Conservation (phyloP, 2,113 vertebrate genomes). For the Colossoma macropomum region DNA sequence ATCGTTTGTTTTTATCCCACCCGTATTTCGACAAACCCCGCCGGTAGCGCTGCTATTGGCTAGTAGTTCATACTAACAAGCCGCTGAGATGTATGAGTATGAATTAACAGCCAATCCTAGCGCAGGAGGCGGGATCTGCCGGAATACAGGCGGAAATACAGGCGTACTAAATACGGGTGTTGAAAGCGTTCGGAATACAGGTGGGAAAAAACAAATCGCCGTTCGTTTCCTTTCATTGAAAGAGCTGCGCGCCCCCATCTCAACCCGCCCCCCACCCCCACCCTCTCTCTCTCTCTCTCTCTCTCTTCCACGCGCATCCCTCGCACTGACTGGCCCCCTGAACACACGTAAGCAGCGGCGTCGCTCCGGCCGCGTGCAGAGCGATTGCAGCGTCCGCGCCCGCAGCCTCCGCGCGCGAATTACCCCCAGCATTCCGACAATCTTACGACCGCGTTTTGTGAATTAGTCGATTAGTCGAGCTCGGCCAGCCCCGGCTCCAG, state of each 20-base stretch:
- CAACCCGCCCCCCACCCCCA: conserved; percentile 39
- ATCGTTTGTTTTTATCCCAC: conserved; percentile 55
- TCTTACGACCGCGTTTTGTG: conserved; percentile 13
- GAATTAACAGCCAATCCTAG: not conserved
- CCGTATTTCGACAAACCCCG: not conserved
- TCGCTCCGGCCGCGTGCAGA: conserved; percentile 81
- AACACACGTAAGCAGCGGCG: conserved; percentile 87
- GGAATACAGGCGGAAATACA: not conserved
- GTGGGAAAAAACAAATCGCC: not conserved
- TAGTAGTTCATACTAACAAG: not conserved
- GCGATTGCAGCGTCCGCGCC: conserved; percentile 70
- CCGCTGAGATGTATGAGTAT: not conserved
- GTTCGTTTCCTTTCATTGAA: conserved; percentile 50
- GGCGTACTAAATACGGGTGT: not conserved
- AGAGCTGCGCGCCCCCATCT: conserved; percentile 52
- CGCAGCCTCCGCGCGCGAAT: conserved; percentile 73
- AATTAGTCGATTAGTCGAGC: not conserved
- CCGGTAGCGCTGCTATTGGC: not conserved
- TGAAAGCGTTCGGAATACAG: not conserved
- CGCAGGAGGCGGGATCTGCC: not conserved
- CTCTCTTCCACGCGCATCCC: conserved; percentile 70
- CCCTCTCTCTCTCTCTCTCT: conserved; percentile 50
- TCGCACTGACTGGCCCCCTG: conserved; percentile 85
- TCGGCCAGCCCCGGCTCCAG: not conserved
- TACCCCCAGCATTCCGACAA: conserved; percentile 66